Conservation (phyloP, 2,113 vertebrate species). For the Gopherus evgoodei region DNA sequence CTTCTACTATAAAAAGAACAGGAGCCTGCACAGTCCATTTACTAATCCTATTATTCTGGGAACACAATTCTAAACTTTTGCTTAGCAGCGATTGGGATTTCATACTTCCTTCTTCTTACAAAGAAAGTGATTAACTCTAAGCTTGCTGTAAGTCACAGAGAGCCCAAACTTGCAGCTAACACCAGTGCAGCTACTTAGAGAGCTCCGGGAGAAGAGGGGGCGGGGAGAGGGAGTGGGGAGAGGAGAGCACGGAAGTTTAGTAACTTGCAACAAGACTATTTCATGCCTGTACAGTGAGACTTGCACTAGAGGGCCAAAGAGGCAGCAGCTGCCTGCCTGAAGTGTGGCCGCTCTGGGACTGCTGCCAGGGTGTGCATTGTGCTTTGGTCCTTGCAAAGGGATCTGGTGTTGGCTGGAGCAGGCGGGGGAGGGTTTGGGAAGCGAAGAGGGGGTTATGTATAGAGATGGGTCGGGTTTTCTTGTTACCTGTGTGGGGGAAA, state of each 20-base stretch:
- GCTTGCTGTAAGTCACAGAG: conserved; percentile 1
- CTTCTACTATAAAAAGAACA: neutral
- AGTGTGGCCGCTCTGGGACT: neutral
- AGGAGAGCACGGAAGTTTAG: neutral
- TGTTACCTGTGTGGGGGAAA: conserved; percentile 89
- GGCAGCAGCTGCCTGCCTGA: neutral
- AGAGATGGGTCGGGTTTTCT: neutral
- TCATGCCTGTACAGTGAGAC: neutral
- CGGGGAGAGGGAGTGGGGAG: rapidly evolving
- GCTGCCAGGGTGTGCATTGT: neutral
- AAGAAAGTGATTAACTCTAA: neutral
- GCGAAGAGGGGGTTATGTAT: neutral
- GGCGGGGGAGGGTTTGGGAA: neutral
- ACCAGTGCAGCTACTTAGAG: neutral
- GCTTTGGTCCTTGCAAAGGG: neutral
- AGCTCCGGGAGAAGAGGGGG: neutral
- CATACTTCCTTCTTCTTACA: neutral
- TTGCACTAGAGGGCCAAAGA: neutral
- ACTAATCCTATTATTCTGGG: conserved; percentile 13
- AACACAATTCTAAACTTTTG: conserved; percentile 11
- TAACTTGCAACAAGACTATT: rapidly evolving
- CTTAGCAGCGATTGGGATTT: neutral
- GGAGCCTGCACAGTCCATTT: neutral
- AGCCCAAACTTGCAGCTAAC: neutral
- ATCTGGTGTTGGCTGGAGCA: neutral